phyloP scores from a whole-genome alignment of 2,888 invertebrate species.

The Mesorhabditis belari region DNA sequence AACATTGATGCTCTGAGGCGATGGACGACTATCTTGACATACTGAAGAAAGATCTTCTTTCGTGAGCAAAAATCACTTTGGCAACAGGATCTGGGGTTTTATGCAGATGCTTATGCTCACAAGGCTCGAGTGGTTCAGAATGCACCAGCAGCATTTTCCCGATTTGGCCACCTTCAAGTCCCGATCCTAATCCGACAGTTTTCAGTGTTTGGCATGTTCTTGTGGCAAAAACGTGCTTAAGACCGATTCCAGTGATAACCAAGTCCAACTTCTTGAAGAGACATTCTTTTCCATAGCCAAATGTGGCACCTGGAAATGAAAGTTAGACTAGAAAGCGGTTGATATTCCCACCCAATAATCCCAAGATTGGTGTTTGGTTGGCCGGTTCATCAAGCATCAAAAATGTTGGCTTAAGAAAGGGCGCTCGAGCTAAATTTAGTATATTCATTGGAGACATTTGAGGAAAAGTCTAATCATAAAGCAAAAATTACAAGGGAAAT shows the following conservation, averaged over 20 bases:
- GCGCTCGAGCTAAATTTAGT: constrained; percentile 71
- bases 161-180: too few species aligned
- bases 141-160: too few species aligned
- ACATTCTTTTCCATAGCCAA: constrained; percentile 71
- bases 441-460: neutral
- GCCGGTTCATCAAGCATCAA: constrained; percentile 96
- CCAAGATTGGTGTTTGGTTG: constrained; percentile 95
- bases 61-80: too few species aligned
- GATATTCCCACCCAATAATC: constrained; percentile 70
- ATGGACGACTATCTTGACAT: too few species aligned
- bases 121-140: too few species aligned
- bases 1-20: too few species aligned
- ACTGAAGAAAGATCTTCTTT: too few species aligned
- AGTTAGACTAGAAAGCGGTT: neutral
- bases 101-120: too few species aligned
- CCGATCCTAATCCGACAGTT: too few species aligned
- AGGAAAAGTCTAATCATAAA: neutral
- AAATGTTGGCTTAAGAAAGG: constrained; percentile 94
- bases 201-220: too few species aligned
- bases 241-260: constrained; percentile 83
- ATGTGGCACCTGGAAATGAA: constrained; percentile 68
- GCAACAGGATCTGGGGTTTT: too few species aligned
- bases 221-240: too few species aligned
- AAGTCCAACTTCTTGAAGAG: constrained; percentile 80
- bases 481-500: constrained; percentile 31